Percentiles rank a stretch among this genome's conserved stretches.
Conservation (phyloP, 2,113 vertebrate species). For the Aptenodytes patagonicus region DNA sequence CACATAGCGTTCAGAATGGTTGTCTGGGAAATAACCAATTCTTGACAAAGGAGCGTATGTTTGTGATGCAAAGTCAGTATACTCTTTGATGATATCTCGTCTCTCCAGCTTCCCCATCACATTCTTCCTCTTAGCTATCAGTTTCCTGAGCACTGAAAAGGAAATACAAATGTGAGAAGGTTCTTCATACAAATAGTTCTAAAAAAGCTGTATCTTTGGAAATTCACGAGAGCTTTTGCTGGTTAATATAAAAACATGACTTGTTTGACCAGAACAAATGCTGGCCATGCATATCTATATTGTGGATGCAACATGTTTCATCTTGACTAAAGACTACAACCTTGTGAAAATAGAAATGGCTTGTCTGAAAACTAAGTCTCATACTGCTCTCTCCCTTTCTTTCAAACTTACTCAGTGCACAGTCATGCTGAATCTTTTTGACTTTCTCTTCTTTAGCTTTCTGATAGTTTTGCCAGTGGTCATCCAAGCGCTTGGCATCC, state of each 20-base stretch:
- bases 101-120: constrained; percentile 77
- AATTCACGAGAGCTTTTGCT: not conserved
- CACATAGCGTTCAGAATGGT: constrained; percentile 39
- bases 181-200: not conserved
- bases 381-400: not conserved
- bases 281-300: not conserved
- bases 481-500: constrained; percentile 65
- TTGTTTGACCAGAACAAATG: not conserved
- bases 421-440: constrained; percentile 72
- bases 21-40: constrained; percentile 74
- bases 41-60: constrained; percentile 70
- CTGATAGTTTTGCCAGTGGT: constrained; percentile 71
- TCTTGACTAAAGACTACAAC: not conserved
- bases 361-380: not conserved
- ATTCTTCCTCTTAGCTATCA: constrained; percentile 75
- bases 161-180: not conserved
- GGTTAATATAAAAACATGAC: not conserved
- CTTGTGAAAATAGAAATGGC: not conserved
- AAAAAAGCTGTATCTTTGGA: not conserved
- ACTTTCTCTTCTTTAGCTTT: constrained; percentile 74
- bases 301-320: not conserved
- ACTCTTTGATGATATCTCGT: constrained; percentile 75
- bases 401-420: constrained; percentile 62
- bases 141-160: constrained; percentile 83
- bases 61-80: constrained; percentile 74